These are phyloP conservation scores for Drosophila stalkeri DNA, from an alignment of 2,888 invertebrate species.

Conservation along the genomic window DNA sequence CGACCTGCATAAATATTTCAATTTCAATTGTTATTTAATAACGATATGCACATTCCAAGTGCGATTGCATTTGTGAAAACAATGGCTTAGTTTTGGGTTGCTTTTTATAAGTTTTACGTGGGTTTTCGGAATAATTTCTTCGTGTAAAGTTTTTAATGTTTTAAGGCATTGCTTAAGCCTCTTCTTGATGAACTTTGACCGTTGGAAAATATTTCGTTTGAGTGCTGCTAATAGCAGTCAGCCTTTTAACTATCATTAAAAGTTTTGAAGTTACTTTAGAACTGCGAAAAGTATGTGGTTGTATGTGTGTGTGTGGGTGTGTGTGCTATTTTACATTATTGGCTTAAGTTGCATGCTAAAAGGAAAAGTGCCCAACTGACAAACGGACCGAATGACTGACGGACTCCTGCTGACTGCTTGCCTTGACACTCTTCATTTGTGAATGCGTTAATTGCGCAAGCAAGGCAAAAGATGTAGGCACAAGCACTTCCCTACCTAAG, in stretches of 20 bases:
- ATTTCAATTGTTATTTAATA: neutral
- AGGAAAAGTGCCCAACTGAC: constrained; percentile 45
- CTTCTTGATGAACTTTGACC: constrained; percentile 28
- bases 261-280: constrained; percentile 37
- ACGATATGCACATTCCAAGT: neutral
- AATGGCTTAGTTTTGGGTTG: neutral
- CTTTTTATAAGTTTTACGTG: constrained; percentile 1
- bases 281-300: constrained; percentile 12
- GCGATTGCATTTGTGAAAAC: neutral
- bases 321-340: constrained; percentile 30
- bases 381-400: constrained; percentile 34
- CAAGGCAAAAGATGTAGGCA: constrained; percentile 51
- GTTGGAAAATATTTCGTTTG: constrained; percentile 43
- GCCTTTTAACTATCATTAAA: constrained; percentile 43
- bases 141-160: constrained; percentile 43
- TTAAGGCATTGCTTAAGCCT: constrained; percentile 32
- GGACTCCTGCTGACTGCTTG: constrained; percentile 50
- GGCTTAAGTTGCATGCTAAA: constrained; percentile 38
- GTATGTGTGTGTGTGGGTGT: neutral
- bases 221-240: constrained; percentile 7
- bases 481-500: constrained; percentile 38
- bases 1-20: neutral
- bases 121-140: neutral
- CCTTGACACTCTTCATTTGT: constrained; percentile 81
- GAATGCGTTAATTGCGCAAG: constrained; percentile 78